phyloP scores from a whole-genome alignment of 2,797 vertebrate species.

The Microctenopoma stevenorrisi region DNA sequence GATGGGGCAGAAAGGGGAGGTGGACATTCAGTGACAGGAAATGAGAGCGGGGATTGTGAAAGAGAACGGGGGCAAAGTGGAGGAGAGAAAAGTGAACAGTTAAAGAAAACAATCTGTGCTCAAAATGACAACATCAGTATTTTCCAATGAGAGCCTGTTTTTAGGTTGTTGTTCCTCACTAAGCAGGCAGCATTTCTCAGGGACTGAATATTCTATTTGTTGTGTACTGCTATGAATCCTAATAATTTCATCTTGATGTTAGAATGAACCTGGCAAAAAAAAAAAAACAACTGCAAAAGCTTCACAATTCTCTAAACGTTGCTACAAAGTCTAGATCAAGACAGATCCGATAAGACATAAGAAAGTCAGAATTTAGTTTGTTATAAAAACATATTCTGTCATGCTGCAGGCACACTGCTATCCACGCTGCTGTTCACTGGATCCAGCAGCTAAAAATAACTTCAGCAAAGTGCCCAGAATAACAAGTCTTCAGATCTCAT shows the following conservation, averaged over 20 bases:
- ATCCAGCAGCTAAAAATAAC: constrained; percentile 52
- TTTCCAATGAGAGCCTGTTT: not conserved
- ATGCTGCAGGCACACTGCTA: not conserved
- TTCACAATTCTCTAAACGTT: not conserved
- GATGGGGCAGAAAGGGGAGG: not conserved
- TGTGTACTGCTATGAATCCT: too few species aligned
- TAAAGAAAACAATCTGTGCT: not conserved
- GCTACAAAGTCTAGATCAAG: not conserved
- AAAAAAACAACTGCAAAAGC: not conserved
- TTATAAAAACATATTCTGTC: constrained; percentile 1
- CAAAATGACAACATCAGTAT: not conserved
- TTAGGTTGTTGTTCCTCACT: too few species aligned
- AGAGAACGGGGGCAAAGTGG: not conserved
- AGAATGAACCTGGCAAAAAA: not conserved
- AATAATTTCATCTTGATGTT: too few species aligned
- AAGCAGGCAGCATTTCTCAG: not conserved
- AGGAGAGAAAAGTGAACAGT: constrained; percentile 9
- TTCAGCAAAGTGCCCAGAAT: constrained; percentile 44
- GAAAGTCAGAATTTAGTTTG: not conserved
- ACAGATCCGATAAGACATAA: constrained; percentile 5
- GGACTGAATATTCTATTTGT: not conserved
- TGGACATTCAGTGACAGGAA: not conserved
- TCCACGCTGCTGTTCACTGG: constrained; percentile 17
- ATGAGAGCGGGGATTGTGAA: not conserved
- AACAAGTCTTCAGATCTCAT: constrained; percentile 30